These are phyloP conservation scores for Tyrannus savana DNA, from an alignment of 2,113 vertebrate genomes.

Conservation along the genomic window DNA sequence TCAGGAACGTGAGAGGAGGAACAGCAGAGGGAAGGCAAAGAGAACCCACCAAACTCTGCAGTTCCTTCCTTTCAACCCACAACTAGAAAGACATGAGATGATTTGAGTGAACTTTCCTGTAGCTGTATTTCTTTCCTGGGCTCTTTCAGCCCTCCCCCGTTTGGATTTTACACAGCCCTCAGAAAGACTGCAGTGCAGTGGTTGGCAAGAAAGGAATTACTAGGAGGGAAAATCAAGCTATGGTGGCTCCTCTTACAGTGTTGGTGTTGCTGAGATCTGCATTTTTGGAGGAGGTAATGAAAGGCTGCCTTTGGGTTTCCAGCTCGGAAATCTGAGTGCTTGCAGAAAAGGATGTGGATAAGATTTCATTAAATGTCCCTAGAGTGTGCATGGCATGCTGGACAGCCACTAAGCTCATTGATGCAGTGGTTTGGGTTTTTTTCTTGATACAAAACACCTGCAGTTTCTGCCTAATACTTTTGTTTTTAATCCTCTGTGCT, in stretches of 20 bases:
- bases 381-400: neutral
- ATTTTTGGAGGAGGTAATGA: neutral
- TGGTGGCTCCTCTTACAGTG: neutral
- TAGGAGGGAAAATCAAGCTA: conserved; percentile 22
- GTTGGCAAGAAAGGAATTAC: neutral
- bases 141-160: neutral
- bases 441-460: neutral
- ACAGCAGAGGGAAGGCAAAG: neutral
- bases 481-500: conserved; percentile 41
- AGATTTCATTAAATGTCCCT: neutral
- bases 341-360: neutral
- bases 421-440: neutral
- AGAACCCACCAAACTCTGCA: neutral
- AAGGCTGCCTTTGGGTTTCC: neutral
- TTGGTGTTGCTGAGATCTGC: neutral
- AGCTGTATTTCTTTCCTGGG: neutral
- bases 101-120: conserved; percentile 7
- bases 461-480: neutral
- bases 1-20: neutral
- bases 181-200: conserved; percentile 74
- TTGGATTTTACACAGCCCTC: conserved; percentile 10
- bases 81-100: neutral
- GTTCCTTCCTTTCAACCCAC: neutral
- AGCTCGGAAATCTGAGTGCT: neutral
- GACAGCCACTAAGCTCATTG: neutral